These are phyloP conservation scores for Hypena proboscidalis DNA, from an alignment of 2,888 invertebrate genomes.

Conservation along the genomic window DNA sequence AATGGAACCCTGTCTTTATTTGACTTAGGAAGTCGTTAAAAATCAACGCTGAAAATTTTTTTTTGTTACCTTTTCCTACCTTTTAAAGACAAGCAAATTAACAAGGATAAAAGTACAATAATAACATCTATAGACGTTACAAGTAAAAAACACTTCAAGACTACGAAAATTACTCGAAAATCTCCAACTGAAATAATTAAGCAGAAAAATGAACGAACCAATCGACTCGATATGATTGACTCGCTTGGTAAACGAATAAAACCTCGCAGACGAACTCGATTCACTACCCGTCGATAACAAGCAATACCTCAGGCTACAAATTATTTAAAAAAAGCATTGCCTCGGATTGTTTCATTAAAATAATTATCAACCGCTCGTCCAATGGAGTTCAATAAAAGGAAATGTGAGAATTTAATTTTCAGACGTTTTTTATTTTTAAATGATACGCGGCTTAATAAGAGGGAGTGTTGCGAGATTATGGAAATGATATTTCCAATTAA, in stretches of 20 bases:
- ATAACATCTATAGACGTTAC: too few relatives aligned
- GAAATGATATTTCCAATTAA: background rate
- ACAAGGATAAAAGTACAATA: too few relatives aligned
- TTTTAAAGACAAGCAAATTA: too few relatives aligned
- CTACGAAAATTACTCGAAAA: too few relatives aligned
- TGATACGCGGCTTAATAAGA: conserved; percentile 3
- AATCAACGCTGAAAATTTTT: too few relatives aligned
- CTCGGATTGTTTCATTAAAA: conserved; percentile 16
- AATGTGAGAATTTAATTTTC: background rate
- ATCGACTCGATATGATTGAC: background rate
- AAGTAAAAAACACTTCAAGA: too few relatives aligned
- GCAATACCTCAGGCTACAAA: conserved; percentile 25
- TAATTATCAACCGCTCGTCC: conserved; percentile 1
- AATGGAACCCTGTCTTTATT: too few relatives aligned
- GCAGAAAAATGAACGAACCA: too few relatives aligned
- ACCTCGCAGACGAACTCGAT: conserved; percentile 17
- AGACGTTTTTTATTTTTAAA: background rate
- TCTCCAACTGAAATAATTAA: too few relatives aligned
- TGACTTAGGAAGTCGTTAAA: too few relatives aligned
- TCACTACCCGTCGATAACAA: conserved; percentile 28
- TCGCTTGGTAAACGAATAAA: background rate
- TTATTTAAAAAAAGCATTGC: conserved; percentile 27
- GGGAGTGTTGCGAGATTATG: conserved; percentile 3
- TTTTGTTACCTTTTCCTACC: too few relatives aligned
- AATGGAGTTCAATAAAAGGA: background rate